These are phyloP conservation scores for Agrotis clavis DNA, from an alignment of 2,888 invertebrate species.

Conservation along the genomic window DNA sequence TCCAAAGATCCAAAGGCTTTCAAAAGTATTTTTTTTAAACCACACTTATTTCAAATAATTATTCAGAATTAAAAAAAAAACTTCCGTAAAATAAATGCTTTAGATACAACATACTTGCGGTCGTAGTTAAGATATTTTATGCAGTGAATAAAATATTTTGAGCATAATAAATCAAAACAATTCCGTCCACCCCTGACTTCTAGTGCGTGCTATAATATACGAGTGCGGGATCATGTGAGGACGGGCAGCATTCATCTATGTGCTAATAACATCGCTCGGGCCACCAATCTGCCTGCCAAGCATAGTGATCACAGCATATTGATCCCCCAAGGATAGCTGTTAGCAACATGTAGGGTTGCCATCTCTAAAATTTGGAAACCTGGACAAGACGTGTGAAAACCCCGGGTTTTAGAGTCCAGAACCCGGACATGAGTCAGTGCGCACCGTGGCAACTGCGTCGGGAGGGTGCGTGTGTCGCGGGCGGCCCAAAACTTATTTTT, in stretches of 20 bases:
- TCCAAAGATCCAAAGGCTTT: not conserved
- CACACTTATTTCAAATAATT: not conserved
- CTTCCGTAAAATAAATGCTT: not conserved
- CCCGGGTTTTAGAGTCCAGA: no score
- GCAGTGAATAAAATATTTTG: not conserved
- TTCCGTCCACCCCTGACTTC: slow-evolving; percentile 9
- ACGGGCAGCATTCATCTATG: slow-evolving; percentile 53
- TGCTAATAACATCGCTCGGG: slow-evolving; percentile 48
- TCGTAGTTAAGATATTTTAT: not conserved
- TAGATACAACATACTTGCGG: not conserved
- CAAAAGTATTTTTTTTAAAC: not conserved
- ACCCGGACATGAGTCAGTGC: no score
- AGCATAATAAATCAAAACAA: slow-evolving; percentile 8
- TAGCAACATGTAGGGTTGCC: slow-evolving; percentile 3
- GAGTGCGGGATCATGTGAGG: slow-evolving; percentile 40
- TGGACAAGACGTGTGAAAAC: no score
- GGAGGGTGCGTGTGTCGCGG: no score
- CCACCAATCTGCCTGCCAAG: slow-evolving; percentile 50
- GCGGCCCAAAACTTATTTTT: no score
- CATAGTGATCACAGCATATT: slow-evolving; percentile 52
- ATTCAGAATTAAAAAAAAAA: not conserved
- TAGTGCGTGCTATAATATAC: slow-evolving; percentile 52
- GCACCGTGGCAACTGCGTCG: no score
- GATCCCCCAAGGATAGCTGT: slow-evolving; percentile 28
- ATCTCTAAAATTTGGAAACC: no score